Base-by-base conservation (phyloP, 2,888 invertebrate genomes). In the Microplitis deprimator region DNA sequence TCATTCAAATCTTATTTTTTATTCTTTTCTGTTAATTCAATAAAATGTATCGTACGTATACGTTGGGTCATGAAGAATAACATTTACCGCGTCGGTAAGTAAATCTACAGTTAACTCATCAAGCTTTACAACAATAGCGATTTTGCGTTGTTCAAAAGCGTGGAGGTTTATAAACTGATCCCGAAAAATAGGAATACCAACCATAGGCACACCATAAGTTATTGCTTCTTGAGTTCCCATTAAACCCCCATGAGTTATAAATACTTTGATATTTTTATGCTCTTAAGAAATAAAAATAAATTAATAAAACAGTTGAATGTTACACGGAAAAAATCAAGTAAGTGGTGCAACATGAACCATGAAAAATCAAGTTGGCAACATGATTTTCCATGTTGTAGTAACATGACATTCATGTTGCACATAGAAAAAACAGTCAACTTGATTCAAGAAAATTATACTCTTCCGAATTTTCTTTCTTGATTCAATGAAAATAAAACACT, bases 191-290 rank as follows among this genome's bases (percentile, higher is more conserved):
- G 89, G 89, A 38, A 89, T 78, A 1, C 85, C 87, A 1, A 89
- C 77, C 84, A 88, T 81, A 0, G 89, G 89, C 0, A 89, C 83
- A 2, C 81, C 86, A 38, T 71, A 81, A 29, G 82, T 78, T 8
- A 88, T 67, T 6, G 89, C 81, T 78, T 89, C 89, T 41, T 82
- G 82, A 4, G 83, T 83, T 4, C 88, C 82, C 85, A 87, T 82
- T 0, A 86, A 68, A 29, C 89, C 89, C 6, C 89, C 88, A 29
- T 89, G 88, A 3, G 88, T 86, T 2, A 89, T 81, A 70, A 89
- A 89, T 5, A 79, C 86, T 71, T 82, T 84, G 0, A 83, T 75
- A 70, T 89, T 89, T 72, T 84, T 84, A 76, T 89, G 89, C 17
- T 84, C 88, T 88, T 76, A 1, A 67, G 41, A 60, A 38, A 77